These are phyloP conservation scores for Aleadryas rufinucha DNA, from an alignment of 2,113 vertebrate species.

Conservation along the genomic window DNA sequence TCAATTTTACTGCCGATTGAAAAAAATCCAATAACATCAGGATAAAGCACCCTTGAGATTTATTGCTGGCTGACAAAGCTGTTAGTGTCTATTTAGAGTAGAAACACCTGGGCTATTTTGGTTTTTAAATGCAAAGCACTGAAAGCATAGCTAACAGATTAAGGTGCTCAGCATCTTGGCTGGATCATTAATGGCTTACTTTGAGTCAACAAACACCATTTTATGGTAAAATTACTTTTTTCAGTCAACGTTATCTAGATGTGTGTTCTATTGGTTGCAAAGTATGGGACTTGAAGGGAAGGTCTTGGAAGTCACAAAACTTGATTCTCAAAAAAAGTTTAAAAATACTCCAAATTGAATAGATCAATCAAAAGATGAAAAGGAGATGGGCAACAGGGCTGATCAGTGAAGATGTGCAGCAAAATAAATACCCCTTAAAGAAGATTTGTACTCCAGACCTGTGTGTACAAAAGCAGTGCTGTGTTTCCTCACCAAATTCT, in stretches of 20 bases:
- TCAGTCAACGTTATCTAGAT: background rate
- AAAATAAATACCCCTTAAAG: background rate
- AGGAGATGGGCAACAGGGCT: background rate
- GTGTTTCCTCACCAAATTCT: background rate
- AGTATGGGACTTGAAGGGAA: background rate
- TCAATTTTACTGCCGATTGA: background rate
- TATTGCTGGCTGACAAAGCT: background rate
- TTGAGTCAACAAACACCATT: background rate
- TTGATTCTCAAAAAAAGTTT: background rate
- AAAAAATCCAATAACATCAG: background rate
- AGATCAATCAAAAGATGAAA: background rate
- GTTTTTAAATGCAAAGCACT: background rate
- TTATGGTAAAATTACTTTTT: background rate
- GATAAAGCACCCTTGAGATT: background rate
- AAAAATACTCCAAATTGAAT: background rate
- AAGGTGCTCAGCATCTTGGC: background rate
- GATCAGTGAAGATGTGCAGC: background rate
- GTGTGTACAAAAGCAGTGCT: background rate
- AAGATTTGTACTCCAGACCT: background rate
- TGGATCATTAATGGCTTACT: background rate
- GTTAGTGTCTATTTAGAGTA: background rate
- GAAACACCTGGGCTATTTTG: background rate
- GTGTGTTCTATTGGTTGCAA: background rate
- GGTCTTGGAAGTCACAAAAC: background rate
- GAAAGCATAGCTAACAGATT: background rate